Evolutionary conservation across 2,888 invertebrate genomes (phyloP), one percentile per base, ranked within the genome.

Genomic region (Hedya salicella): DNA sequence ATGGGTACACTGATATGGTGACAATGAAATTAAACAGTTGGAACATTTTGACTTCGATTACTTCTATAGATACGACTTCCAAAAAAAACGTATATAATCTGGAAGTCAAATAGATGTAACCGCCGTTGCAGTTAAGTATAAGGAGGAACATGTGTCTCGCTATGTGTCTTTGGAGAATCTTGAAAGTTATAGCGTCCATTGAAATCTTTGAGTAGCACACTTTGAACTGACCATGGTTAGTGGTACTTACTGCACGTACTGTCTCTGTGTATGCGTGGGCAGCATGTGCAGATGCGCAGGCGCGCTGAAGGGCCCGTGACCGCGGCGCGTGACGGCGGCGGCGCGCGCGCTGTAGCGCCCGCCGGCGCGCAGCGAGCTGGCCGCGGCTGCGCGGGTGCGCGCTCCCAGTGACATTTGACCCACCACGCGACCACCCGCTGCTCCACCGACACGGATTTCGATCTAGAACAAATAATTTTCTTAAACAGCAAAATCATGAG

Each of bases 321-420:
- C 99, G 2, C 95, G 95, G 68, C 95, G 94, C 0, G 98, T 99
- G 75, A 96, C 95, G 0, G 98, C 98, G 9, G 98, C 97, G 8
- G 99, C 96, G 67, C 97, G 94, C 0, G 98, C 97, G 70, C 95
- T 96, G 86, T 99, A 99, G 3, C 96, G 93, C 2, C 96, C 96
- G 60, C 97, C 97, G 2, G 95, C 94, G 9, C 97, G 96, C 62
- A 99, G 92, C 80, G 98, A 98, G 82, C 97, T 97, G 16, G 99
- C 95, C 50, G 97, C 95, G 8, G 98, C 96, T 1, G 97, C 97
- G n/a, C 96, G 96, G 0, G 97, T 97, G 11, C 96, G 95, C 3
- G 97, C 95, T 73, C 98, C 98, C 64, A 98, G 93, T 0, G 97
- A 95, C 94, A 98, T 96, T 81, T 96, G 96, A 60, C 96, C 96